Evolutionary conservation across 2,797 vertebrate genomes (phyloP).

Genomic region (Sciurus carolinensis): DNA sequence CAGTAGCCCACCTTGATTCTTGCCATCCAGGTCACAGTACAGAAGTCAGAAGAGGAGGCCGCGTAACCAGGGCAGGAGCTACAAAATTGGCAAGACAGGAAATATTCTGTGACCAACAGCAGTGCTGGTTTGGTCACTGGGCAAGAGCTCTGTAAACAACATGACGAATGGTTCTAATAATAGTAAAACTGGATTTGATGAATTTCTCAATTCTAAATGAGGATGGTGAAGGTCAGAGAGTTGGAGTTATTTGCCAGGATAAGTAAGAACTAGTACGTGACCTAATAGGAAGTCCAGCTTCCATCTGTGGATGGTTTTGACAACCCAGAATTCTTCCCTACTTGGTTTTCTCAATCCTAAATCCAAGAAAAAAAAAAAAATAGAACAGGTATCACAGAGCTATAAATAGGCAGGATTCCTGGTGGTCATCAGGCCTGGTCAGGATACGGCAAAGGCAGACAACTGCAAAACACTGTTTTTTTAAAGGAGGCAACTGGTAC

Average conservation of each 20-base stretch:
- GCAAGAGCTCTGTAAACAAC: accelerated
- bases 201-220: not conserved
- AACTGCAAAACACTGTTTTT: not conserved
- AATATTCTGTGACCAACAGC: accelerated
- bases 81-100: not conserved
- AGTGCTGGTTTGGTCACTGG: accelerated
- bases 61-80: accelerated
- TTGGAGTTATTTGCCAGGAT: accelerated
- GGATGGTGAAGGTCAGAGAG: not conserved
- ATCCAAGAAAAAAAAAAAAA: not conserved
- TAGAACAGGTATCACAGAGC: not conserved
- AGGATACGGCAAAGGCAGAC: not conserved
- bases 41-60: not conserved
- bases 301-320: not conserved
- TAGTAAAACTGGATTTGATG: not conserved
- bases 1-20: accelerated
- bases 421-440: not conserved
- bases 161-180: accelerated
- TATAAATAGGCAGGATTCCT: not conserved
- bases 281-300: not conserved
- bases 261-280: accelerated
- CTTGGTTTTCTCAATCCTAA: not conserved
- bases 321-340: not conserved
- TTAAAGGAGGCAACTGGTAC: not conserved
- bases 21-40: no score